Conservation (phyloP, 1,140 invertebrate species). For the Papilio polyxenes region DNA sequence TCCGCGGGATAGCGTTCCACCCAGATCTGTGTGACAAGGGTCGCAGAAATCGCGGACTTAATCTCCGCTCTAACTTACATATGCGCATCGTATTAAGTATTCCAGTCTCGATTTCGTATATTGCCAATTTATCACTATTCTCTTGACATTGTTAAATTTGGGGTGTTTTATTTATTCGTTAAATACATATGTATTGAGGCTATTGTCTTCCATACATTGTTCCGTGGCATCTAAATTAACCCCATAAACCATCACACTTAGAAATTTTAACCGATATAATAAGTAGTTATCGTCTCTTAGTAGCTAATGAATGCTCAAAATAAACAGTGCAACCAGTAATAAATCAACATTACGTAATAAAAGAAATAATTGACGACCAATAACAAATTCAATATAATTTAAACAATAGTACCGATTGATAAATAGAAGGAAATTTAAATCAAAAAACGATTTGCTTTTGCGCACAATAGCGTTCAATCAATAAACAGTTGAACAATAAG, state of each 20-base stretch:
- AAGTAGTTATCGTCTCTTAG: background rate
- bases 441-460: conserved; percentile 13
- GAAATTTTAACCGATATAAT: background rate
- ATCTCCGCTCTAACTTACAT: conserved; percentile 54
- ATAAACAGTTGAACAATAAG: conserved; percentile 30
- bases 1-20: conserved; percentile 60
- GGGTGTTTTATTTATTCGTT: background rate
- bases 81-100: conserved; percentile 49
- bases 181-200: background rate
- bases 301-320: background rate
- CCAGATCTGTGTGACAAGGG: conserved; percentile 69
- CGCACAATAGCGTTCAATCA: conserved; percentile 34
- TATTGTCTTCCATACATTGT: background rate
- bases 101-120: conserved; percentile 28
- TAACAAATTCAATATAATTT: conserved; percentile 5
- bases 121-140: conserved; percentile 32
- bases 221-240: no score
- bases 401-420: background rate
- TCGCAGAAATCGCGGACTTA: conserved; percentile 62
- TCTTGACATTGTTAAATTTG: conserved; percentile 20
- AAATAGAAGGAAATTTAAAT: conserved; percentile 24
- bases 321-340: background rate
- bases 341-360: background rate
- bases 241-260: no score
- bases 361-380: background rate